Evolutionary conservation across 2,888 invertebrate genomes (phyloP).

Genomic region (Silvanus unidentatus): DNA sequence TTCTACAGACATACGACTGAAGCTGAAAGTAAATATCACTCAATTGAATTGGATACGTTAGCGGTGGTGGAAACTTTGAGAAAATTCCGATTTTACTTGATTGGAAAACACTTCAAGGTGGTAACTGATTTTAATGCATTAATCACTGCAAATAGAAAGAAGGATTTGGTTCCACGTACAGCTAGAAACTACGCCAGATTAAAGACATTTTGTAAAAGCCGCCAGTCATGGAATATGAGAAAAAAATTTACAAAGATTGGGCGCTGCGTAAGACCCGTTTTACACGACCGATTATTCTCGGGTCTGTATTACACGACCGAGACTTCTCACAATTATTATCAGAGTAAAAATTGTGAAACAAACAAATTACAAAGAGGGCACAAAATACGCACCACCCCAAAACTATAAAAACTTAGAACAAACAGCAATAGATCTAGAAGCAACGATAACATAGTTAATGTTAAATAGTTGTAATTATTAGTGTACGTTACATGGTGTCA

Average conservation of each 20-base stretch:
- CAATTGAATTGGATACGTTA: conserved; percentile 37
- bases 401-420: too few relatives aligned
- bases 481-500: too few relatives aligned
- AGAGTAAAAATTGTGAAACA: too few relatives aligned
- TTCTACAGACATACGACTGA: conserved; percentile 31
- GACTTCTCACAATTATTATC: too few relatives aligned
- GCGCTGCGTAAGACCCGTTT: conserved; percentile 7
- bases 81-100: conserved; percentile 34
- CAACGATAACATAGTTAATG: too few relatives aligned
- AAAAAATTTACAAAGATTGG: conserved; percentile 11
- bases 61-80: conserved; percentile 33
- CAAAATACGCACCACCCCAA: too few relatives aligned
- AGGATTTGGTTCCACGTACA: conserved; percentile 30
- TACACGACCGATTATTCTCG: too few relatives aligned
- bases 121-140: conserved; percentile 34
- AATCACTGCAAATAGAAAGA: conserved; percentile 24
- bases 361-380: too few relatives aligned
- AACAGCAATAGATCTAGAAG: too few relatives aligned
- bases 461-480: too few relatives aligned
- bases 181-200: conserved; percentile 16
- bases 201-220: conserved; percentile 8
- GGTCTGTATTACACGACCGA: too few relatives aligned
- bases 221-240: conserved; percentile 12
- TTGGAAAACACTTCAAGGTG: conserved; percentile 28
- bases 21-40: conserved; percentile 33